These are phyloP conservation scores for Lithodes maja DNA, from an alignment of 2,888 invertebrate species.

Conservation along the genomic window DNA sequence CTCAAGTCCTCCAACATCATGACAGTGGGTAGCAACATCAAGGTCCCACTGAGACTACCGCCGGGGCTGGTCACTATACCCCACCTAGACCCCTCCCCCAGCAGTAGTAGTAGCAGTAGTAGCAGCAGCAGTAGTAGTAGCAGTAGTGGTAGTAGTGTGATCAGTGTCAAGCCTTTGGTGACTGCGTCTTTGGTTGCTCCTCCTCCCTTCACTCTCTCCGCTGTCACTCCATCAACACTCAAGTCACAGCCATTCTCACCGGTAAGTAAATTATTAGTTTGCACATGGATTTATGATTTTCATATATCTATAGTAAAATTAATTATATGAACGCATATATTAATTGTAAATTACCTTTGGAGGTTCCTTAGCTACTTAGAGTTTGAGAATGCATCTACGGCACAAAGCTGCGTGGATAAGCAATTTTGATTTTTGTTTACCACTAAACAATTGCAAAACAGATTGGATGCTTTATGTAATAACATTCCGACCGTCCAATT, in stretches of 20 bases:
- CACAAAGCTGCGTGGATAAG: no score
- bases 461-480: no score
- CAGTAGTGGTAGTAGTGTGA: conserved; percentile 19
- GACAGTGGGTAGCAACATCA: conserved; percentile 32
- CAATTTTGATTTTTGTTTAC: no score
- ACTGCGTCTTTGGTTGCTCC: conserved; percentile 35
- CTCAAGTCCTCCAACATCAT: conserved; percentile 6
- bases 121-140: conserved; percentile 38
- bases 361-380: no score
- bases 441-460: no score
- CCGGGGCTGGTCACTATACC: conserved; percentile 34
- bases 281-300: no score
- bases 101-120: conserved; percentile 30
- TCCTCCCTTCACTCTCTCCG: conserved; percentile 63
- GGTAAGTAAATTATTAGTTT: conserved; percentile 21
- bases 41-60: conserved; percentile 41
- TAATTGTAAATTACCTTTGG: no score
- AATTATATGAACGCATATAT: no score
- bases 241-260: conserved; percentile 58
- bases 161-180: conserved; percentile 37
- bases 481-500: no score
- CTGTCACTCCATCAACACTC: conserved; percentile 69
- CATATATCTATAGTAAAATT: no score
- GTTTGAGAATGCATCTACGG: no score
- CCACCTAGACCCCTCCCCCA: conserved; percentile 25